Conservation (phyloP, 2,797 vertebrate genomes). For the Centropyge bicolor region DNA sequence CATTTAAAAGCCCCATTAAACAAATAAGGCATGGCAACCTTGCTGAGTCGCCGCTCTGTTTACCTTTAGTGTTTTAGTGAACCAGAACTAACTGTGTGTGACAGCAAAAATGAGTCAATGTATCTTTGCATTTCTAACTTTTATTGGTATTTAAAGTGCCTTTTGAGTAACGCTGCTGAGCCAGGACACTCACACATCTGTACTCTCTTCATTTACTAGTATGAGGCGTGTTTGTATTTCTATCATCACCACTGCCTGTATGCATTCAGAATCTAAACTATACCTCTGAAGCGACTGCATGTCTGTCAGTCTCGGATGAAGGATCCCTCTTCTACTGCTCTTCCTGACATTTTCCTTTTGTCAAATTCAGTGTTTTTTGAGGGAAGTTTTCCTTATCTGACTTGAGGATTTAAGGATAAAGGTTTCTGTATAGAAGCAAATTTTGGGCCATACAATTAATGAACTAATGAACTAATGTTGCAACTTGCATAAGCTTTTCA, state of each 20-base stretch:
- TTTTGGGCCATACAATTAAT: no score
- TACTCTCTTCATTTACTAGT: background rate
- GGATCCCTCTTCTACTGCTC: no score
- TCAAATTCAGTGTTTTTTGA: no score
- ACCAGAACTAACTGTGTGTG: background rate
- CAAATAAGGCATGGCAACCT: background rate
- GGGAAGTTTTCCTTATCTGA: no score
- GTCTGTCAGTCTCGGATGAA: no score
- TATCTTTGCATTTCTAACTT: no score
- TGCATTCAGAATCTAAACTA: background rate
- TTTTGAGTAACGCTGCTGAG: background rate
- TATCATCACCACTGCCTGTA: background rate
- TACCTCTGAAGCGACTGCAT: no score
- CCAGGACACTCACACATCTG: background rate
- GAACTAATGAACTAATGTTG: background rate
- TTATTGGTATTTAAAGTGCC: background rate
- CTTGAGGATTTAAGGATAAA: no score
- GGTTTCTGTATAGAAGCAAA: no score
- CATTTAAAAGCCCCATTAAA: background rate
- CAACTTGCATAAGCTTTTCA: background rate
- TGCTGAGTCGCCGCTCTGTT: background rate
- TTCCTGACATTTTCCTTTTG: no score
- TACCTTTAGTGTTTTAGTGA: conserved; percentile 3
- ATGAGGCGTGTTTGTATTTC: background rate
- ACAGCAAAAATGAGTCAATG: background rate